phyloP scores from a whole-genome alignment of 2,113 vertebrate genomes.

The Enhydra lutris region DNA sequence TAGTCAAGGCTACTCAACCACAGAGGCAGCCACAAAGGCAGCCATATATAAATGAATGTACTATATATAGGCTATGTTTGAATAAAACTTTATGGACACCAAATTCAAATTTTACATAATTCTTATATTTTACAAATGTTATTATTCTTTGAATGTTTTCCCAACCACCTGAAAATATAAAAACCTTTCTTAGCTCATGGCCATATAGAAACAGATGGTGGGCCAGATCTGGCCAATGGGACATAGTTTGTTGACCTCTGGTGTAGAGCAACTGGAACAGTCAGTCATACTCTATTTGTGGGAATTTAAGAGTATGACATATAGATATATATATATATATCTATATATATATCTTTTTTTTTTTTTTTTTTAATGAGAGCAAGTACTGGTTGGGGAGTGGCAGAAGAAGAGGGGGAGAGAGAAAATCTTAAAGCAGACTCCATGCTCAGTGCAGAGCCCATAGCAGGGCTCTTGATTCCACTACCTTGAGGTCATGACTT shows the following conservation, averaged over 20 bases:
- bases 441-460: no score
- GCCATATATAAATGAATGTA: not conserved
- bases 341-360: accelerated
- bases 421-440: not conserved
- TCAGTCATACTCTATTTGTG: not conserved
- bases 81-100: not conserved
- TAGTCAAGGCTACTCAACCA: not conserved
- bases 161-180: not conserved
- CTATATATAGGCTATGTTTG: not conserved
- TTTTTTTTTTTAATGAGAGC: not conserved
- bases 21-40: not conserved
- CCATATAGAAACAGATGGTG: not conserved
- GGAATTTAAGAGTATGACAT: not conserved
- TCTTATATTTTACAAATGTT: not conserved
- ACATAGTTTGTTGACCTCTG: not conserved
- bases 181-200: not conserved
- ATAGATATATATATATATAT: no score
- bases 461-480: no score
- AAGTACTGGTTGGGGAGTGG: not conserved
- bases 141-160: not conserved
- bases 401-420: not conserved
- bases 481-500: not conserved
- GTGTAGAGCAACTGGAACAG: not conserved
- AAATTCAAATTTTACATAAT: not conserved
- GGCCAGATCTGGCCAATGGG: not conserved